phyloP scores from a whole-genome alignment of 2,797 vertebrate genomes.

The Psittacula echo region DNA sequence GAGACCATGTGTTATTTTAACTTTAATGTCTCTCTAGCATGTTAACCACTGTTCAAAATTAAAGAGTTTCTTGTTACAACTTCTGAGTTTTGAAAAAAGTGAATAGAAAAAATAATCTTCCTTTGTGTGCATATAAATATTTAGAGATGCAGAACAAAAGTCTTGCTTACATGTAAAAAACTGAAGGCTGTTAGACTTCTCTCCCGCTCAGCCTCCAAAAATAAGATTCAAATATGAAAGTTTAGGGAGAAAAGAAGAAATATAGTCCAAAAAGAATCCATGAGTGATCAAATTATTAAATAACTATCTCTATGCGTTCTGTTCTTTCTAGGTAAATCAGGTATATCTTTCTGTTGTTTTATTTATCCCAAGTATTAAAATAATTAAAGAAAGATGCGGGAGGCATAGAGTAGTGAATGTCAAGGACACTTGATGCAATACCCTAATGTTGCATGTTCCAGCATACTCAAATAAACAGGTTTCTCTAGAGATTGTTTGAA shows the following conservation, averaged over 20 bases:
- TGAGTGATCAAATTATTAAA: not conserved
- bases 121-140: not conserved
- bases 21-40: not conserved
- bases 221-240: not conserved
- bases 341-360: conserved; percentile 25
- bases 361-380: conserved; percentile 42
- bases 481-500: conserved; percentile 62
- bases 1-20: not conserved
- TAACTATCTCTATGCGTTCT: not conserved
- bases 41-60: not conserved
- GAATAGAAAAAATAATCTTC: not conserved
- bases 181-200: not conserved
- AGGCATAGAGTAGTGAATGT: conserved; percentile 29
- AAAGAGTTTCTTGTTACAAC: not conserved
- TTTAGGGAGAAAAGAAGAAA: not conserved
- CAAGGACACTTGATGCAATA: conserved; percentile 50
- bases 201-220: not conserved
- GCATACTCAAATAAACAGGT: conserved; percentile 53
- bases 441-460: conserved; percentile 38
- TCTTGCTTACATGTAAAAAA: not conserved
- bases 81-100: not conserved
- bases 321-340: not conserved
- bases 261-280: not conserved
- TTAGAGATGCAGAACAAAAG: not conserved
- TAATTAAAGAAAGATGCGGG: conserved; percentile 43